phyloP scores from a whole-genome alignment of 2,113 vertebrate genomes.

The Platanista minor region DNA sequence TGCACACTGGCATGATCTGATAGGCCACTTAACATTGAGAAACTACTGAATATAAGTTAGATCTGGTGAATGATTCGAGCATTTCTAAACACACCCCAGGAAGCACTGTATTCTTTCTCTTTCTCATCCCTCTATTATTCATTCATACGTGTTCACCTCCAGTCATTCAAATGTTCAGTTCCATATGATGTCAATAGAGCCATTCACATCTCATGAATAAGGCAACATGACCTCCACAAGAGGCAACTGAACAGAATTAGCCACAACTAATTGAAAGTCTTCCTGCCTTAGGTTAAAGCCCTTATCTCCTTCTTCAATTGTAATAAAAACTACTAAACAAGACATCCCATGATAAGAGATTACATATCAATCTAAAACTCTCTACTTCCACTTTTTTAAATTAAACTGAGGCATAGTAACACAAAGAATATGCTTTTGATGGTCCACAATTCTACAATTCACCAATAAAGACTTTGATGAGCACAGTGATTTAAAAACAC shows the following conservation, averaged over 20 bases:
- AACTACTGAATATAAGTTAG: conserved; percentile 43
- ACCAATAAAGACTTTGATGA: background rate
- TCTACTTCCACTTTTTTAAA: background rate
- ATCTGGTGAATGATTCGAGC: background rate
- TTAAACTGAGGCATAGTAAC: background rate
- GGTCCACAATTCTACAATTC: background rate
- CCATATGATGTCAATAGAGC: conserved; percentile 82
- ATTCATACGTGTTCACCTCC: conserved; percentile 52
- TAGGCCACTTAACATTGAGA: background rate
- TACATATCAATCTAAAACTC: conserved; percentile 61
- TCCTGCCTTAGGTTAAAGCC: conserved; percentile 82
- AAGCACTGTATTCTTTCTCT: background rate
- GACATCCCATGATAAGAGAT: conserved; percentile 54
- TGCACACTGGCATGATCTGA: background rate
- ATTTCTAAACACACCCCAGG: background rate
- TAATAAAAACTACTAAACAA: conserved; percentile 70
- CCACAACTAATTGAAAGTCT: conserved; percentile 87
- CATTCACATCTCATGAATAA: conserved; percentile 78
- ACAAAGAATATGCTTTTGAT: background rate
- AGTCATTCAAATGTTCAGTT: conserved; percentile 59
- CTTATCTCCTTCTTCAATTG: conserved; percentile 79
- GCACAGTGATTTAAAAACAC: background rate
- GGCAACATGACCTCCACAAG: conserved; percentile 81
- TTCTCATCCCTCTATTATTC: conserved; percentile 30
- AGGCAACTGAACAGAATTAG: conserved; percentile 88